Percentiles rank a stretch among this genome's conserved stretches.
Conservation (phyloP, 2,113 vertebrate genomes). For the Pagrus major region DNA sequence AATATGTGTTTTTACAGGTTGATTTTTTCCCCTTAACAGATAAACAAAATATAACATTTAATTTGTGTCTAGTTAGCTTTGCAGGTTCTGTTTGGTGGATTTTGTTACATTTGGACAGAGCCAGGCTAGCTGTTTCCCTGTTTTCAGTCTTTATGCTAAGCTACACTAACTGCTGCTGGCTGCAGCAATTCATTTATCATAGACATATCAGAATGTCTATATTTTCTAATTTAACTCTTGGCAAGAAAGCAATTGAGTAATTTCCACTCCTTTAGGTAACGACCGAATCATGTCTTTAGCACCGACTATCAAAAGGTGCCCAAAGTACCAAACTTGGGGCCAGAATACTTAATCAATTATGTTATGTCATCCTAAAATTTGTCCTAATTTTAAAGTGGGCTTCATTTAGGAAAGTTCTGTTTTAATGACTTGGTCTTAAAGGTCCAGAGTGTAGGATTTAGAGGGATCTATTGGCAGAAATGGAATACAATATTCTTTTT, state of each 20-base stretch:
- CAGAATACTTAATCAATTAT: neutral
- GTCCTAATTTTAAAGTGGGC: neutral
- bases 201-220: neutral
- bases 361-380: neutral
- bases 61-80: neutral
- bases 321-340: neutral
- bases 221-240: no score
- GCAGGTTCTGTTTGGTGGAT: neutral
- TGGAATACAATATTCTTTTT: no score
- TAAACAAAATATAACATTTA: neutral
- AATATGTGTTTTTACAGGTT: no score
- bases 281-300: no score
- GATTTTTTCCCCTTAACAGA: no score
- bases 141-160: no score
- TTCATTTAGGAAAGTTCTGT: neutral
- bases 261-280: neutral
- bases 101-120: neutral
- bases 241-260: neutral
- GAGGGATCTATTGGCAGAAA: no score
- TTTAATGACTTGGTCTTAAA: neutral
- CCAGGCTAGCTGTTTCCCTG: neutral
- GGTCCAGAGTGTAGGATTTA: no score
- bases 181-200: neutral
- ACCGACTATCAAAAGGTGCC: neutral
- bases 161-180: neutral